A percentile compares a stretch with the other conserved stretches of the same genome.
Evolutionary conservation across 2,888 invertebrate species (phyloP).

Genomic region (Augiades crinisus): DNA sequence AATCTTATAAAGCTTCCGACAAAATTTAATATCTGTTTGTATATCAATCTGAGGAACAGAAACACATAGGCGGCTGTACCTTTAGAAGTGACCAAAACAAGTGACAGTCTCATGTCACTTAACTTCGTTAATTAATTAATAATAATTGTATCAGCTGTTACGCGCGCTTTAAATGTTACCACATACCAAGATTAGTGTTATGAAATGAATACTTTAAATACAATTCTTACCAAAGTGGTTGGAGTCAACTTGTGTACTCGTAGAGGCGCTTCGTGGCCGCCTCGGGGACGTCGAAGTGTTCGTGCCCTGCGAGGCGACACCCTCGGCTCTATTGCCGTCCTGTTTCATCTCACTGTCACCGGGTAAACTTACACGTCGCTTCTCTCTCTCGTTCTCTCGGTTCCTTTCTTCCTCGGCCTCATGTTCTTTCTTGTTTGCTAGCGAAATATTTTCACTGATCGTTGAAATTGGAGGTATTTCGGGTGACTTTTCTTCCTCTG

Average conservation of each 20-base stretch:
- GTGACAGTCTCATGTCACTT: too few relatives aligned
- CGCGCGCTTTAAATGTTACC: too few relatives aligned
- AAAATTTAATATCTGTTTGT: too few relatives aligned
- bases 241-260: slow-evolving; percentile 91
- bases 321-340: slow-evolving; percentile 60
- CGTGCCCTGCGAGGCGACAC: slow-evolving; percentile 62
- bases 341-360: slow-evolving; percentile 73
- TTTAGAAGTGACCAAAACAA: too few relatives aligned
- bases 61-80: too few relatives aligned
- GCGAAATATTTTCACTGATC: slow-evolving; percentile 86
- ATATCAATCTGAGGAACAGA: too few relatives aligned
- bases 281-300: slow-evolving; percentile 82
- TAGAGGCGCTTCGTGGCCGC: slow-evolving; percentile 89
- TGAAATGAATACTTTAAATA: background rate
- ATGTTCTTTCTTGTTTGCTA: slow-evolving; percentile 65
- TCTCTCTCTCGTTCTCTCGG: slow-evolving; percentile 70
- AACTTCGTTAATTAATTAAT: too few relatives aligned
- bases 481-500: slow-evolving; percentile 65
- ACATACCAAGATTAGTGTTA: too few relatives aligned
- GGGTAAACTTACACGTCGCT: slow-evolving; percentile 83
- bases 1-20: too few relatives aligned
- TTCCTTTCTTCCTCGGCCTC: slow-evolving; percentile 57
- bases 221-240: slow-evolving; percentile 88
- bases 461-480: slow-evolving; percentile 87
- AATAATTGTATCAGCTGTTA: too few relatives aligned